These are phyloP conservation scores for Pterostichus madidus DNA, from an alignment of 2,888 invertebrate species.

Conservation along the genomic window DNA sequence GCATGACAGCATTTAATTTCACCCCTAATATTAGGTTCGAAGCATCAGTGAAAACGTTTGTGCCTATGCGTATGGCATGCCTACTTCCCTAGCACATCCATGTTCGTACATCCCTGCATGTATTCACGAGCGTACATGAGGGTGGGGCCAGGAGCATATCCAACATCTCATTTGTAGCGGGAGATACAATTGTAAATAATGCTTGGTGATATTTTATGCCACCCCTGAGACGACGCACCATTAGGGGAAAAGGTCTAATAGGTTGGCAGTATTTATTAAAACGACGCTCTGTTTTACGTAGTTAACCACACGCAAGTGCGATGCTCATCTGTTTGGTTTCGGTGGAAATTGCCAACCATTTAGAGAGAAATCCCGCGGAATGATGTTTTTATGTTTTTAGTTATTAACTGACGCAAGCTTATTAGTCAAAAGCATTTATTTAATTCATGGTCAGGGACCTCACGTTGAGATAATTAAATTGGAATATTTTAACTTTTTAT, in stretches of 20 bases:
- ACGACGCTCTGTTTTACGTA: conserved; percentile 62
- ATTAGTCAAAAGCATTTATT: conserved; percentile 27
- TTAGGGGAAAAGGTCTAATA: conserved; percentile 65
- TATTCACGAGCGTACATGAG: conserved; percentile 22
- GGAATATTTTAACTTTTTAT: not conserved
- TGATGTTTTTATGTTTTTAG: conserved; percentile 45
- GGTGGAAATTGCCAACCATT: conserved; percentile 29
- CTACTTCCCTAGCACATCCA: no score
- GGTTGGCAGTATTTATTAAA: conserved; percentile 64
- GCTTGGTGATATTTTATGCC: conserved; percentile 56
- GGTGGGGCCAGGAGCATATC: not conserved
- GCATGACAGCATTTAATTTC: no score
- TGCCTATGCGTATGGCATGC: no score
- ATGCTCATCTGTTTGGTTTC: conserved; percentile 25
- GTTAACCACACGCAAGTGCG: conserved; percentile 61
- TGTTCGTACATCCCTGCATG: not conserved
- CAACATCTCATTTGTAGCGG: conserved; percentile 35
- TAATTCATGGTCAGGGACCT: conserved; percentile 16
- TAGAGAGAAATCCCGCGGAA: conserved; percentile 3
- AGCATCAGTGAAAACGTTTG: no score
- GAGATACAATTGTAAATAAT: conserved; percentile 60
- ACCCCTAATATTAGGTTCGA: no score
- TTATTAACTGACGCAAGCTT: conserved; percentile 7
- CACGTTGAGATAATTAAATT: not conserved
- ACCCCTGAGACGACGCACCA: conserved; percentile 43